Evolutionary conservation across 2,888 invertebrate genomes (phyloP), one percentile per base, ranked within the genome.

Genomic region (Cantharis rustica): DNA sequence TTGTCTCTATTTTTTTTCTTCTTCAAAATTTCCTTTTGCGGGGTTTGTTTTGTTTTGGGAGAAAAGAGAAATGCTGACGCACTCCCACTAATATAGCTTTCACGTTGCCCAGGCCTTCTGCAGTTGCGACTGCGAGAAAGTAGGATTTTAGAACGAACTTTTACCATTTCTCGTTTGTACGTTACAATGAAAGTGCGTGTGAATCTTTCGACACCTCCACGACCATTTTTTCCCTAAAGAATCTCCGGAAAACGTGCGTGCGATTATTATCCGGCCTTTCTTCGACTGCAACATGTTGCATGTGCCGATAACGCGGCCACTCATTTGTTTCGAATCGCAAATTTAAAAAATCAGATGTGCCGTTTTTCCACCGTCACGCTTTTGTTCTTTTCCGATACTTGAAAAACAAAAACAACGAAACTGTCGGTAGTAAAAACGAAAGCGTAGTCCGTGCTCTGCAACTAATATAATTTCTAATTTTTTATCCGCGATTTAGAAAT

Each of bases 101-200:
- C 85, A 83, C 85, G 82, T 80, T 76, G 75, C 77, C 79, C 76
- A 79, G 73, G 72, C 79, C 79, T 79, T 79, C 79, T 77, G 80
- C 81, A 81, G 84, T 86, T 85, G 85, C 85, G 85, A 85, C 84
- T 84, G 83, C 86, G 86, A 85, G 87, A 87, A 87, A 87, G 87
- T 87, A 87, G 87, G 87, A 85, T 86, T 87, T 81, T 85, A 83
- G 86, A 86, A 86, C 87, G 85, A 85, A 87, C 87, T 87, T 87
- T 87, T 87, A 86, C 86, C 87, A 82, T 84, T 84, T 84, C 84
- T 84, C 80, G 79, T 80, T 78, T 76, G 75, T 76, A 75, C 76
- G 68, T 31, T 75, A 79, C 82, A 84, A 86, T 85, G 86, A 86
- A 86, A 86, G 85, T 85, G 84, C 81, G 76, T 75, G 68, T 74